Percentiles rank a stretch among this genome's conserved stretches.
Evolutionary conservation across 1,140 invertebrate species (phyloP).

Genomic region (Apis dorsata): DNA sequence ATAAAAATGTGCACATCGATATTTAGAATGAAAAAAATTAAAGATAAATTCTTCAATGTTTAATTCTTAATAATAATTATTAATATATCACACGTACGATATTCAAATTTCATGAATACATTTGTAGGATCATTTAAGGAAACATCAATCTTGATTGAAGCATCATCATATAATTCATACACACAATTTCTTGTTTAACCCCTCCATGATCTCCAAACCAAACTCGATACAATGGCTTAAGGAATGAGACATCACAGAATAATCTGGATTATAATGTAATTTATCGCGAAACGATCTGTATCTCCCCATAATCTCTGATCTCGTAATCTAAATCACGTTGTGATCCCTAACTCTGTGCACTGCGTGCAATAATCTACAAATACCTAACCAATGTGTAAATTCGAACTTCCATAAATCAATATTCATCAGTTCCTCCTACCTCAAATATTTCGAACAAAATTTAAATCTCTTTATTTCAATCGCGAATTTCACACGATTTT

Average conservation of each 20-base stretch:
- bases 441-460: neutral
- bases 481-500: neutral
- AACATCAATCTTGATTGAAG: neutral
- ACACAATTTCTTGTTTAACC: neutral
- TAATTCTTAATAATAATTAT: too few species aligned
- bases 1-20: too few species aligned
- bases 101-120: neutral
- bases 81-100: too few species aligned
- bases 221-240: constrained; percentile 26
- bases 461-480: neutral
- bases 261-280: constrained; percentile 31
- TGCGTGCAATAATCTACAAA: neutral
- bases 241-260: constrained; percentile 9
- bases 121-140: neutral
- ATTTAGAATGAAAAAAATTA: too few species aligned
- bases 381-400: neutral
- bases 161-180: neutral
- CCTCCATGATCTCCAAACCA: neutral
- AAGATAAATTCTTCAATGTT: too few species aligned
- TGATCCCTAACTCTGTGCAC: neutral
- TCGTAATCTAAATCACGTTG: constrained; percentile 4
- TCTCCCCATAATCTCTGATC: constrained; percentile 31
- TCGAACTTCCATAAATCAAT: neutral
- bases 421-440: neutral
- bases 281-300: constrained; percentile 15